These are phyloP conservation scores for Willowsia nigromaculata DNA, from an alignment of 2,888 invertebrate species.

Conservation along the genomic window DNA sequence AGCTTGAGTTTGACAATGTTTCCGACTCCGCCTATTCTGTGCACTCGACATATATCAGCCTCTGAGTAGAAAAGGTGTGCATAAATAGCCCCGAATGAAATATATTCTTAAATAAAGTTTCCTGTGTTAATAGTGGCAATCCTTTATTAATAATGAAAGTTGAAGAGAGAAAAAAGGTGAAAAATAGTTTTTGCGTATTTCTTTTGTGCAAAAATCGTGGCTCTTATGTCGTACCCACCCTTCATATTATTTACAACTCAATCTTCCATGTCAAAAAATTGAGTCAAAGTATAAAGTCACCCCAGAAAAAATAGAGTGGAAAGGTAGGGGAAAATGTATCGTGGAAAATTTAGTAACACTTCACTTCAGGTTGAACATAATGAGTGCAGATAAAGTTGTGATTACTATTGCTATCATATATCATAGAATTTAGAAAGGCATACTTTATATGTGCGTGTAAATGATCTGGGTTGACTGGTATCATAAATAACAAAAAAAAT, in stretches of 20 bases:
- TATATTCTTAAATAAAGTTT: background rate
- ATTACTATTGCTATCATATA: slow-evolving; percentile 22
- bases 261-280: slow-evolving; percentile 49
- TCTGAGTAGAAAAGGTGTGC: background rate
- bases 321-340: background rate
- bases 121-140: slow-evolving; percentile 39
- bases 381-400: background rate
- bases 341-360: background rate
- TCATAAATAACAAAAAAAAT: slow-evolving; percentile 35
- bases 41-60: background rate
- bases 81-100: background rate
- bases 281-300: slow-evolving; percentile 35
- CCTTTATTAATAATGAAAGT: background rate
- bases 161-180: background rate
- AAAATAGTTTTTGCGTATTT: background rate
- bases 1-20: slow-evolving; percentile 50
- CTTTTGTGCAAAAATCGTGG: background rate
- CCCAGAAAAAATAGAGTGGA: background rate
- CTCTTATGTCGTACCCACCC: slow-evolving; percentile 1
- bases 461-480: slow-evolving; percentile 16
- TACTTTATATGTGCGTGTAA: background rate
- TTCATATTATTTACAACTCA: slow-evolving; percentile 60
- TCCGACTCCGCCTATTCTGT: slow-evolving; percentile 21
- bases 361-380: background rate
- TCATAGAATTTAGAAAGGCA: background rate